A percentile compares a stretch with the other conserved stretches of the same genome.
Conservation (phyloP, 2,797 vertebrate genomes). For the Mionectes olivaceus region DNA sequence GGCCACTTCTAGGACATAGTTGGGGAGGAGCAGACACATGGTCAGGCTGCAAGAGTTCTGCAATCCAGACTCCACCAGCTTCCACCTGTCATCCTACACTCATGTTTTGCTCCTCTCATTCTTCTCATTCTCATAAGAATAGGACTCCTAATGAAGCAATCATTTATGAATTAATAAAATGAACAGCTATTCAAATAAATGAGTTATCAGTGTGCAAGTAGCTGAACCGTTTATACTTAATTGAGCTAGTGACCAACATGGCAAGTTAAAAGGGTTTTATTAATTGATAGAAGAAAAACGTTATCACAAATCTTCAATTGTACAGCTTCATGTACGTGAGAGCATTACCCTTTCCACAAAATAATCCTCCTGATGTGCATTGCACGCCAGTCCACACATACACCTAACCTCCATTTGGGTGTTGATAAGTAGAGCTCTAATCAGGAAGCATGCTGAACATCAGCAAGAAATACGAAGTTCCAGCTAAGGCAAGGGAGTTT, state of each 20-base stretch:
- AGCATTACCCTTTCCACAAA: background rate
- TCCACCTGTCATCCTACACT: background rate
- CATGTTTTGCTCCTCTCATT: background rate
- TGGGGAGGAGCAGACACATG: background rate
- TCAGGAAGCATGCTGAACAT: background rate
- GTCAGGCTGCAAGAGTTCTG: background rate
- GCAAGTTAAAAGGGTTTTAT: background rate
- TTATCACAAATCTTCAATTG: background rate
- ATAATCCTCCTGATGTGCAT: background rate
- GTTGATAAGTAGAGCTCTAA: background rate
- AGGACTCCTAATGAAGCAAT: background rate
- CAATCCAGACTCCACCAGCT: fast-evolving
- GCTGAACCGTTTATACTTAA: background rate
- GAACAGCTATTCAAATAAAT: background rate
- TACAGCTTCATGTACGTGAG: background rate
- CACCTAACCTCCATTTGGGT: background rate
- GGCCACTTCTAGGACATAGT: background rate
- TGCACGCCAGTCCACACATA: background rate
- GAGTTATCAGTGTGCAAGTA: background rate
- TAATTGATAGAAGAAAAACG: background rate
- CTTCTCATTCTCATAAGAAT: background rate
- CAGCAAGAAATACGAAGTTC: background rate
- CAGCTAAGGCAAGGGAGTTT: background rate
- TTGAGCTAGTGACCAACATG: background rate
- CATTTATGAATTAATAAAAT: background rate